Percentiles rank a stretch among this genome's conserved stretches.
Conservation (phyloP, 2,797 vertebrate genomes). For the Eospalax fontanierii region DNA sequence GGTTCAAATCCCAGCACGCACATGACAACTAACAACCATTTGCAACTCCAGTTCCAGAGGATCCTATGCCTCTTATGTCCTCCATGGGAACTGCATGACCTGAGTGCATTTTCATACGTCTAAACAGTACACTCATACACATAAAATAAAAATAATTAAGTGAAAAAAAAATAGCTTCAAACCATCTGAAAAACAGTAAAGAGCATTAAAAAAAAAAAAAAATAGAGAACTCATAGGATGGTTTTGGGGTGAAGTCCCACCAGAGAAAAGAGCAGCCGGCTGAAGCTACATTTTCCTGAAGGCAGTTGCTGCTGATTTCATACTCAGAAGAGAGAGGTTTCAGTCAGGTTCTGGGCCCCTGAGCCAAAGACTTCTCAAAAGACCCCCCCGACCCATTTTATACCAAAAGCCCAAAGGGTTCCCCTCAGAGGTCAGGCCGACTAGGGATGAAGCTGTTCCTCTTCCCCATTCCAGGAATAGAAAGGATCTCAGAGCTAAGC, state of each 20-base stretch:
- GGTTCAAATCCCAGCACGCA: neutral
- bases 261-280: neutral
- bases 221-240: neutral
- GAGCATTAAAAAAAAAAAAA: conserved; percentile 3
- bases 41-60: neutral
- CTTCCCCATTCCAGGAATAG: neutral
- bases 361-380: neutral
- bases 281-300: neutral
- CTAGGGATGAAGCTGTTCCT: neutral
- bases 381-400: neutral
- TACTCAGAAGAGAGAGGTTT: neutral
- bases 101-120: no score
- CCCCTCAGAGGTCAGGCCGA: neutral
- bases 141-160: neutral
- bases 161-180: neutral
- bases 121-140: no score
- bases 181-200: neutral
- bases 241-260: conserved; percentile 4
- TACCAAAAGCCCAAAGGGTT: neutral
- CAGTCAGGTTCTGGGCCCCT: neutral
- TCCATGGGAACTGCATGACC: neutral
- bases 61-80: neutral
- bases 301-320: neutral
- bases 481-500: neutral
- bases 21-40: neutral